phyloP scores from a whole-genome alignment of 1,140 invertebrate species.

The Hypothenemus hampei region DNA sequence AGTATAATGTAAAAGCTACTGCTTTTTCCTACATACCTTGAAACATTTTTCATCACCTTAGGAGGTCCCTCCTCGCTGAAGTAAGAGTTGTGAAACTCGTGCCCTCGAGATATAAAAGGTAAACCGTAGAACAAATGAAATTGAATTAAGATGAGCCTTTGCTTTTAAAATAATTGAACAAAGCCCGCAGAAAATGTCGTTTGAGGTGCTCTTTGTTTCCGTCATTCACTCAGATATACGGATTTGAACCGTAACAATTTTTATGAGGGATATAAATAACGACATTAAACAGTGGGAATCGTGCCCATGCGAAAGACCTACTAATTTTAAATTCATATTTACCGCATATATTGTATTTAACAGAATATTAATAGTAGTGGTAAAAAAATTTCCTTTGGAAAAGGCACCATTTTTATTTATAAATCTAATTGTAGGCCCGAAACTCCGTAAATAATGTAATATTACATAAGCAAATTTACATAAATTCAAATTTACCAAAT shows the following conservation, averaged over 20 bases:
- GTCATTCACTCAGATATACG: not conserved
- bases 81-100: not conserved
- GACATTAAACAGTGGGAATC: not conserved
- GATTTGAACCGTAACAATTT: slow-evolving; percentile 2
- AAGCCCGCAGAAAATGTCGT: slow-evolving; percentile 4
- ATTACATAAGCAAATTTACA: not conserved
- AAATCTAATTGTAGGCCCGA: not conserved
- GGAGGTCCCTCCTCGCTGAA: not conserved
- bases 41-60: not conserved
- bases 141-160: slow-evolving; percentile 25
- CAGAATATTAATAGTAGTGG: not conserved
- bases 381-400: not conserved
- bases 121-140: slow-evolving; percentile 20
- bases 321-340: not conserved
- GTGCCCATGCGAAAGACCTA: not conserved
- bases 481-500: slow-evolving; percentile 3
- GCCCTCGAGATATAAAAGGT: slow-evolving; percentile 10
- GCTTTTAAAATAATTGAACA: slow-evolving; percentile 31
- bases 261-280: slow-evolving; percentile 7
- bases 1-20: no score
- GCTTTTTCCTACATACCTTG: no score
- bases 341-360: not conserved
- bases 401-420: not conserved
- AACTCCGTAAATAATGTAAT: not conserved
- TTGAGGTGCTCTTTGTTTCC: slow-evolving; percentile 3